Conservation (phyloP, 1,140 invertebrate genomes). For the Heliconius hewitsoni region DNA sequence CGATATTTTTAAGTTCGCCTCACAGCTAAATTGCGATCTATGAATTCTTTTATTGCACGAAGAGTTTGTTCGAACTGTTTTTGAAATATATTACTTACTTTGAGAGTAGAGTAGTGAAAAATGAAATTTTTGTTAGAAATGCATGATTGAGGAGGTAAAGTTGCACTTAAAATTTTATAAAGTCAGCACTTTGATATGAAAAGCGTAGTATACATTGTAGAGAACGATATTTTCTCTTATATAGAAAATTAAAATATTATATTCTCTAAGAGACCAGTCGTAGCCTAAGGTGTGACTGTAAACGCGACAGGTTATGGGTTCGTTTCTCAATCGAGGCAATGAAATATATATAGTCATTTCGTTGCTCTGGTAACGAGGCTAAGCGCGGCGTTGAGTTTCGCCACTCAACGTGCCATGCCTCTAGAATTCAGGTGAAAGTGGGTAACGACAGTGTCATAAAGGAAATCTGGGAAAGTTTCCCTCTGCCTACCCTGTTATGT, state of each 20-base stretch:
- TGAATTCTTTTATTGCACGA: conserved; percentile 16
- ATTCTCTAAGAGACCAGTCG: no score
- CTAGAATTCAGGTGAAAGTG: no score
- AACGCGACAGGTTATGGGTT: no score
- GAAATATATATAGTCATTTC: no score
- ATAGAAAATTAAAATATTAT: neutral
- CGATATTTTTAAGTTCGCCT: conserved; percentile 27
- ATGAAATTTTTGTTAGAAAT: neutral
- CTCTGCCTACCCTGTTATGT: no score
- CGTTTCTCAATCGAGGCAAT: no score
- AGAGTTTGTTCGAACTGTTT: conserved; percentile 42
- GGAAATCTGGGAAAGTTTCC: no score
- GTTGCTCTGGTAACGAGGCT: no score
- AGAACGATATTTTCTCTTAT: neutral
- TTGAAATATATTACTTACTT: conserved; percentile 29
- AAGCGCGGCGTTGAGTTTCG: no score
- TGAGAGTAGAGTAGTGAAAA: conserved; percentile 1
- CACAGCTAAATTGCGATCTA: conserved; percentile 6
- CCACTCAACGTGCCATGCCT: no score
- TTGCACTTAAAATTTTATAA: neutral
- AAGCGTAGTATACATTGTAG: neutral
- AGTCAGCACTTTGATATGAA: neutral
- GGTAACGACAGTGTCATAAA: no score
- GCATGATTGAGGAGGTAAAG: neutral
- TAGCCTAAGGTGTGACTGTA: no score